Base-by-base conservation (phyloP, 2,797 vertebrate genomes). In the Leptoclinus maculatus region DNA sequence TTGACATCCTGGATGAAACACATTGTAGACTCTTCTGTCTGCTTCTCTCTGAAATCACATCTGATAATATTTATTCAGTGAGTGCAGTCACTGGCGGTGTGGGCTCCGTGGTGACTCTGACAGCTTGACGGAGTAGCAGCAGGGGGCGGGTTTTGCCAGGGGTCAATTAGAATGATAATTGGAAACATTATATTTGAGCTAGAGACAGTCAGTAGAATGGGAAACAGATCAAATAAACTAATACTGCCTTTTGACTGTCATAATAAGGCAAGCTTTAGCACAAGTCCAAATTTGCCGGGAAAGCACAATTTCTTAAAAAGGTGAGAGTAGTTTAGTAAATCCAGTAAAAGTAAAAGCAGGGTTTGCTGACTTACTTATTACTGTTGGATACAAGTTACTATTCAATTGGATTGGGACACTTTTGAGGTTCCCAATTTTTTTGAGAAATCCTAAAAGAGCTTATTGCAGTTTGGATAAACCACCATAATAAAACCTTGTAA, bases 281-380 rank as follows among this genome's bases (percentile, higher is more conserved):
- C 54, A 47, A 21, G 54, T 49, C 29, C 39, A 4, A 21, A 21
- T 58, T 56, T 57, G n/a, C 16, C 27, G 56, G 59, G 7, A 23
- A 39, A 39, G 13, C 23, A 27, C 0, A 10, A 11, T 21, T 56
- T 34, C 21, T 23, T 3, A 36, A 58, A 58, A 36, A 62, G 36
- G 21, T 38, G 38, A 17, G 27, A 34, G 45, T 43, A 43, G 54
- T 60, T 66, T 21, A 62, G 27, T 16, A 53, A 53, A 60, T 60
- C 13, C 54, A 25, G 32, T 4, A 41, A 43, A 43, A 43, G 43
- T 19, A 45, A 45, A 45, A 36, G 54, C 27, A 43, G 34, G 32
- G 59, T 51, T 66, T 78, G 21, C 32, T n/a, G 38, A 29, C 29
- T 32, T 32, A 57, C 53, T n/a, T 64, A 56, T 38, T 78, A 65